These are phyloP conservation scores for Pseudomyrmex cubaensis DNA, from an alignment of 1,140 invertebrate genomes.

Conservation along the genomic window DNA sequence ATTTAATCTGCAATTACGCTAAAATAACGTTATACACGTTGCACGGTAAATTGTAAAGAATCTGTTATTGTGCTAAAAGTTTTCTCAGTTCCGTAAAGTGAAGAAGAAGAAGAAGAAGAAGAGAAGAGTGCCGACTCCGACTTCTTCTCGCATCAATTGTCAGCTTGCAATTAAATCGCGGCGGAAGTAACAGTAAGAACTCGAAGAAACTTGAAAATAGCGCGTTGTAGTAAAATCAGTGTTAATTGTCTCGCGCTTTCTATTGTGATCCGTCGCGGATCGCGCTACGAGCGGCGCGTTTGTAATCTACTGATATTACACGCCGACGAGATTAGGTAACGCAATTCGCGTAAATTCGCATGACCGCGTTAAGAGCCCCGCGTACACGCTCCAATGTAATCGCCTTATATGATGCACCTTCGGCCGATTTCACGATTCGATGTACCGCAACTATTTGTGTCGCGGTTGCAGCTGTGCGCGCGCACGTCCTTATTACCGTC, in stretches of 20 bases:
- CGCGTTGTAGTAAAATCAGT: conserved; percentile 4
- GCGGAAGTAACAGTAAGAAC: too few relatives aligned
- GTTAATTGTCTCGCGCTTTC: conserved; percentile 22
- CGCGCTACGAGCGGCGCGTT: neutral
- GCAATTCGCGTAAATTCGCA: neutral
- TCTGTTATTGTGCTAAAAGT: too few relatives aligned
- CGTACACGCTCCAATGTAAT: neutral
- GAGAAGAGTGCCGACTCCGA: too few relatives aligned
- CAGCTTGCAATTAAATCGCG: too few relatives aligned
- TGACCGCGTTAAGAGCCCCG: neutral
- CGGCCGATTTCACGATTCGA: conserved; percentile 9
- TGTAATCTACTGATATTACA: conserved; percentile 11
- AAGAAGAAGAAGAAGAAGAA: too few relatives aligned
- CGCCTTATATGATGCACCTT: neutral
- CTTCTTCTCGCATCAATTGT: too few relatives aligned
- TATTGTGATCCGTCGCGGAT: neutral
- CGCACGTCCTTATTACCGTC: too few relatives aligned
- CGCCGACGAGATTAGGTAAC: neutral
- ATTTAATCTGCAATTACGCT: neutral
- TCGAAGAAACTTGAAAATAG: too few relatives aligned
- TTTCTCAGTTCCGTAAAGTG: too few relatives aligned
- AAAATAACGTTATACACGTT: neutral
- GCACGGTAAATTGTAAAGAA: too few relatives aligned
- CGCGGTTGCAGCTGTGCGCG: neutral
- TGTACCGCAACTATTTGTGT: neutral